A percentile compares a stretch with the other conserved stretches of the same genome.
These are phyloP conservation scores for Halichoeres trimaculatus DNA, from an alignment of 2,113 vertebrate genomes.

Conservation along the genomic window DNA sequence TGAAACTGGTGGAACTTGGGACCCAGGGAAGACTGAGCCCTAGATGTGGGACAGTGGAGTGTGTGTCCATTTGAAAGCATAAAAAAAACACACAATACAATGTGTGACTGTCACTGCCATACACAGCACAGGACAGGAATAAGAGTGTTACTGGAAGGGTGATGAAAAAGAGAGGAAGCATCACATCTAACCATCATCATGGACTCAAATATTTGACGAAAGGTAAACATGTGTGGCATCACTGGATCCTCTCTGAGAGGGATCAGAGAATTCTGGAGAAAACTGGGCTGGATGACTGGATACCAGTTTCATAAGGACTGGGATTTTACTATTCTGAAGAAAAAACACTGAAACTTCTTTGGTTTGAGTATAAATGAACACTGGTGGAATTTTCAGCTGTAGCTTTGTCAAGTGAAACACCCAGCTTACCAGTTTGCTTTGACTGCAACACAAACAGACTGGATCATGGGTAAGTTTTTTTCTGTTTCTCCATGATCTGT, in stretches of 20 bases:
- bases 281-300: not conserved
- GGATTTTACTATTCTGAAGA: not conserved
- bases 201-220: constrained; percentile 10
- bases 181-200: constrained; percentile 32
- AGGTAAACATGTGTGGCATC: constrained; percentile 3
- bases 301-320: not conserved
- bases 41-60: constrained; percentile 72
- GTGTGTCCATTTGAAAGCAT: constrained; percentile 72
- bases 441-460: constrained; percentile 13
- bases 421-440: constrained; percentile 13
- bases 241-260: constrained; percentile 2
- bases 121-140: constrained; percentile 72
- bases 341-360: not conserved
- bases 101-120: constrained; percentile 85
- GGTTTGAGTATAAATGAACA: not conserved
- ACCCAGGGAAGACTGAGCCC: constrained; percentile 70
- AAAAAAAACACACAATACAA: constrained; percentile 74
- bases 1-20: constrained; percentile 67
- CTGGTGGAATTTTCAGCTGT: not conserved
- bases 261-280: not conserved
- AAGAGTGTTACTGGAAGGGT: constrained; percentile 41
- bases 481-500: not conserved
- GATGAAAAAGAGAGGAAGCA: constrained; percentile 33
- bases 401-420: not conserved
- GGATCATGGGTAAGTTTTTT: constrained; percentile 63